phyloP scores from a whole-genome alignment of 2,113 vertebrate genomes.

The Apodemus speciosus region DNA sequence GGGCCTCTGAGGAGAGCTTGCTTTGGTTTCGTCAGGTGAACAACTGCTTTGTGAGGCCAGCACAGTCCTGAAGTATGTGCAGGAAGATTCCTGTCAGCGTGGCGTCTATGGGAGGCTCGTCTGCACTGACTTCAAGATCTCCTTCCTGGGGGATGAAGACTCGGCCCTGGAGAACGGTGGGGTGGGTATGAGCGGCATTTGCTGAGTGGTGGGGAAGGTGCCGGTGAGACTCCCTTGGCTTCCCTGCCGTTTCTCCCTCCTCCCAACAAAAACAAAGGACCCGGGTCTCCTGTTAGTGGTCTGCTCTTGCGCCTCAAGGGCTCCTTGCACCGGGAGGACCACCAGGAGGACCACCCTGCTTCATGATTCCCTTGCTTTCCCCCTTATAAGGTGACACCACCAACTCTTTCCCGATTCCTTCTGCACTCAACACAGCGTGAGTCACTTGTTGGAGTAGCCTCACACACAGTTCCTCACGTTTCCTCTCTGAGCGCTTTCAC shows the following conservation, averaged over 20 bases:
- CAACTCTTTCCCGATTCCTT: background rate
- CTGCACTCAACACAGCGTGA: background rate
- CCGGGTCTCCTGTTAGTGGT: background rate
- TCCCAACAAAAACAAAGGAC: background rate
- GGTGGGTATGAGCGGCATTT: conserved; percentile 75
- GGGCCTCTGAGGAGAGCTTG: background rate
- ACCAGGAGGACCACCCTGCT: background rate
- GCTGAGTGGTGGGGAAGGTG: background rate
- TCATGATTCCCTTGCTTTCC: background rate
- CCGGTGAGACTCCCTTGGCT: background rate
- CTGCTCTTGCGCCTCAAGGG: background rate
- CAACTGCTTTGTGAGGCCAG: conserved; percentile 91
- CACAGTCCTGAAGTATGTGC: conserved; percentile 87
- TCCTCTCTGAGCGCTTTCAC: background rate
- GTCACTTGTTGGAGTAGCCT: background rate
- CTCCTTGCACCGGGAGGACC: background rate
- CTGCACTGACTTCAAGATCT: conserved; percentile 93
- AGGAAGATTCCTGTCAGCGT: conserved; percentile 89
- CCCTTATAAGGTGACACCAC: background rate
- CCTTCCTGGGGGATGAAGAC: conserved; percentile 90
- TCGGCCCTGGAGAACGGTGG: conserved; percentile 82
- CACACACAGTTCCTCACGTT: background rate
- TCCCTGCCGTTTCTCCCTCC: background rate
- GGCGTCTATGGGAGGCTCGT: conserved; percentile 89
- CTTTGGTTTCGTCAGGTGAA: conserved; percentile 86